Evolutionary conservation across 2,888 invertebrate genomes (phyloP).

Genomic region (Pheosia gnoma): DNA sequence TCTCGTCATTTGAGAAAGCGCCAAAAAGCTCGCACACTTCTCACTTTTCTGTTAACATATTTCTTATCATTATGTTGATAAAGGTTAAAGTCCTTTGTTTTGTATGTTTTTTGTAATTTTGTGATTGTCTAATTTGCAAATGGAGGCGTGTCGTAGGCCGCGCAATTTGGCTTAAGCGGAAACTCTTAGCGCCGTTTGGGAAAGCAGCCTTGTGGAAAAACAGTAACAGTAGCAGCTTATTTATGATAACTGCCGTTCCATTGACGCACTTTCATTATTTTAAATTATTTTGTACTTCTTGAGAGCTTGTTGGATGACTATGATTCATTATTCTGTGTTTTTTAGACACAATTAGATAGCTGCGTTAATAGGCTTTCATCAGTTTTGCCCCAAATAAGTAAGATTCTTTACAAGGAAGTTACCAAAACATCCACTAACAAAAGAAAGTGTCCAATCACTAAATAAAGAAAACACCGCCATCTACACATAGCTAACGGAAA

Average conservation of each 20-base stretch:
- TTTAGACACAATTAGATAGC: too few species aligned
- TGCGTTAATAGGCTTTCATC: too few species aligned
- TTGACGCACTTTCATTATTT: constrained; percentile 26
- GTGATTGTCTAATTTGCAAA: constrained; percentile 78
- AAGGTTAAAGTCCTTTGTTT: constrained; percentile 33
- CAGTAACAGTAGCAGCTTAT: constrained; percentile 3
- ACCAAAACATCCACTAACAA: constrained; percentile 4
- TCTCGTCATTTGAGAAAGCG: constrained; percentile 41
- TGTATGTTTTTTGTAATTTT: constrained; percentile 33
- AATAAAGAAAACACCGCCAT: constrained; percentile 15
- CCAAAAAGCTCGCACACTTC: constrained; percentile 27
- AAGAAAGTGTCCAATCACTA: constrained; percentile 8
- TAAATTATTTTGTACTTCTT: constrained; percentile 4
- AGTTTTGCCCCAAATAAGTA: neutral
- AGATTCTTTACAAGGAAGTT: neutral
- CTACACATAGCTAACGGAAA: constrained; percentile 16
- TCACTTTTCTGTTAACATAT: constrained; percentile 5
- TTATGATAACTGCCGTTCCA: constrained; percentile 17
- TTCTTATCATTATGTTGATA: constrained; percentile 24
- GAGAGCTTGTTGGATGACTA: neutral
- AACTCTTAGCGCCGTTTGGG: constrained; percentile 64
- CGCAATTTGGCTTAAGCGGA: constrained; percentile 77
- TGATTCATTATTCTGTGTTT: too few species aligned
- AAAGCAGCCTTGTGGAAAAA: constrained; percentile 56
- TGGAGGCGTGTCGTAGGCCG: constrained; percentile 77